Percentiles rank a stretch among this genome's conserved stretches.
Conservation (phyloP, 1,140 invertebrate genomes). For the Phortica variegata region DNA sequence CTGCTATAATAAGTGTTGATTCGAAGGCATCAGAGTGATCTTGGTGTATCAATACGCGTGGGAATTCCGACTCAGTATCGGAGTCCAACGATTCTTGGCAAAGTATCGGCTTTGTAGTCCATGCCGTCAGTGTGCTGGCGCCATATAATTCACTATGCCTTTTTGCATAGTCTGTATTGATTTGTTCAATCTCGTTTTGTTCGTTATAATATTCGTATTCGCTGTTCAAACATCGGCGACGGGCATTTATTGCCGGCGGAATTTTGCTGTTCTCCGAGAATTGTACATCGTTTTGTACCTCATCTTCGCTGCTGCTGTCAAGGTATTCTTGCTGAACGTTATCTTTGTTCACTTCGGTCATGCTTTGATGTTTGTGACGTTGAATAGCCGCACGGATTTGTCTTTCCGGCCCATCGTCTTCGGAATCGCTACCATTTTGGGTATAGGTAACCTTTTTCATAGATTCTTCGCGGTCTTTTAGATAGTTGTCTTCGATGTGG, state of each 20-base stretch:
- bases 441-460: constrained; percentile 36
- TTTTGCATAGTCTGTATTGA: no score
- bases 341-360: background rate
- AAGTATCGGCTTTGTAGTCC: constrained; percentile 36
- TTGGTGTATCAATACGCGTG: constrained; percentile 49
- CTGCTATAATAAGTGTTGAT: constrained; percentile 49
- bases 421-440: no score
- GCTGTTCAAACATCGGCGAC: no score
- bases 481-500: constrained; percentile 26
- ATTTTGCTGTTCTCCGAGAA: no score
- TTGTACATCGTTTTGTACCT: no score
- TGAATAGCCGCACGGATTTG: constrained; percentile 8
- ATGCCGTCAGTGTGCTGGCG: constrained; percentile 19
- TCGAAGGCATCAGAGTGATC: constrained; percentile 46
- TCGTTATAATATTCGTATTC: no score
- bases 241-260: no score
- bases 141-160: no score
- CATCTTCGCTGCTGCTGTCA: no score
- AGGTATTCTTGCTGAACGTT: constrained; percentile 2
- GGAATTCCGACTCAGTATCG: constrained; percentile 22
- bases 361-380: background rate
- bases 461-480: constrained; percentile 18
- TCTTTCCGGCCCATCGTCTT: no score
- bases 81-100: constrained; percentile 28
- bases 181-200: no score